A percentile compares a stretch with the other conserved stretches of the same genome.
phyloP scores from a whole-genome alignment of 2,797 vertebrate species.

The Meriones psammophilus region DNA sequence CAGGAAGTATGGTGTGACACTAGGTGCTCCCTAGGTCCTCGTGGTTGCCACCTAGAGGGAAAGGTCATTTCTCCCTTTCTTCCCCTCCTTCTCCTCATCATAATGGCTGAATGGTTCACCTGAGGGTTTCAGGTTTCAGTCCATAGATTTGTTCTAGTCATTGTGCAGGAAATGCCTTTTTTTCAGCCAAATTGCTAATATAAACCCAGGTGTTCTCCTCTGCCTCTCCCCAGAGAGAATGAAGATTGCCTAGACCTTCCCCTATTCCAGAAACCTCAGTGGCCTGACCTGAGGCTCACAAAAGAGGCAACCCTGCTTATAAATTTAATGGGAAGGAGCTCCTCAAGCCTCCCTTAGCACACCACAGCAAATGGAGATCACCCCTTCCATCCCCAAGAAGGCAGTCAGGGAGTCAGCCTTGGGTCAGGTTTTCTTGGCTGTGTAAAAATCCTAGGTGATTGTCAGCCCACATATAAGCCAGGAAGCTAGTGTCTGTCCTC shows the following conservation, averaged over 20 bases:
- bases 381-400: background rate
- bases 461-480: background rate
- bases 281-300: background rate
- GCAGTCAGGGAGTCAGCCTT: background rate
- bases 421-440: constrained; percentile 19
- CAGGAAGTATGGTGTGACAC: background rate
- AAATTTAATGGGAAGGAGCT: background rate
- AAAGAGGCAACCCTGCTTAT: background rate
- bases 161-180: constrained; percentile 60
- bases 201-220: constrained; percentile 28
- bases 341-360: constrained; percentile 27
- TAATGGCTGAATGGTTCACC: background rate
- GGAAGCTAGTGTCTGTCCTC: background rate
- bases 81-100: background rate
- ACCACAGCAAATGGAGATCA: constrained; percentile 80
- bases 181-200: constrained; percentile 47
- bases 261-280: background rate
- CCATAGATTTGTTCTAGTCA: constrained; percentile 51
- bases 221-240: background rate
- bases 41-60: background rate
- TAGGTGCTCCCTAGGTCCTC: background rate
- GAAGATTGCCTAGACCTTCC: background rate
- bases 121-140: constrained; percentile 52
- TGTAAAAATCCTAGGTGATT: constrained; percentile 34
- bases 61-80: background rate